phyloP scores from a whole-genome alignment of 2,113 vertebrate genomes.

The Ammodytes marinus region DNA sequence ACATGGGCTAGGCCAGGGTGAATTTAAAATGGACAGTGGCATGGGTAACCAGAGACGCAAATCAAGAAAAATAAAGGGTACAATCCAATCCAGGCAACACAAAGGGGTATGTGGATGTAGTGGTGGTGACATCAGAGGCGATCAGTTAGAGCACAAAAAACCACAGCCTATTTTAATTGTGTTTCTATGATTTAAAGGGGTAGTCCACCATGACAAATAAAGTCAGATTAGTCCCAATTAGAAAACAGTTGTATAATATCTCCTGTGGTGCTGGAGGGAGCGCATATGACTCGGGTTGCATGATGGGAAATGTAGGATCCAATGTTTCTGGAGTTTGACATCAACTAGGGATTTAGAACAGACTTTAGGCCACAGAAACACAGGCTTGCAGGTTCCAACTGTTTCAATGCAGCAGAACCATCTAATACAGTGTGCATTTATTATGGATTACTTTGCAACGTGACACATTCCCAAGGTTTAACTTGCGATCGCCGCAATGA shows the following conservation, averaged over 20 bases:
- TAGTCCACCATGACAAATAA: too few relatives aligned
- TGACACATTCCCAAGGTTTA: neutral
- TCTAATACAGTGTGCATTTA: too few relatives aligned
- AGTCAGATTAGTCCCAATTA: too few relatives aligned
- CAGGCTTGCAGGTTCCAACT: too few relatives aligned
- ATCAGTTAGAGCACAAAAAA: slow-evolving; percentile 7
- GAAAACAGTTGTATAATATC: neutral
- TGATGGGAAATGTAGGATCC: neutral
- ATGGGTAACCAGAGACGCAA: slow-evolving; percentile 54
- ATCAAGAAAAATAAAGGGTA: slow-evolving; percentile 57
- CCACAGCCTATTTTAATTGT: neutral
- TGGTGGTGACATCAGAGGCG: slow-evolving; percentile 14
- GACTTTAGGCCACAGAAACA: neutral
- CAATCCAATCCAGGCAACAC: slow-evolving; percentile 44
- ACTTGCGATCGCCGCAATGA: neutral
- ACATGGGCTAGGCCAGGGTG: slow-evolving; percentile 39
- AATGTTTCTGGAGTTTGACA: neutral
- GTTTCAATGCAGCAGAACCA: too few relatives aligned
- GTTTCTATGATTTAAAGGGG: too few relatives aligned
- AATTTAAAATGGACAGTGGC: slow-evolving; percentile 64
- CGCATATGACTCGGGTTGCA: neutral
- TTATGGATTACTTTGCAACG: neutral
- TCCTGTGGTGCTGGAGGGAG: neutral
- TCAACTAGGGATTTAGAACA: neutral
- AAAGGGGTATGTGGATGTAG: slow-evolving; percentile 20